These are phyloP conservation scores for Griposia aprilina DNA, from an alignment of 2,888 invertebrate genomes.

Conservation along the genomic window DNA sequence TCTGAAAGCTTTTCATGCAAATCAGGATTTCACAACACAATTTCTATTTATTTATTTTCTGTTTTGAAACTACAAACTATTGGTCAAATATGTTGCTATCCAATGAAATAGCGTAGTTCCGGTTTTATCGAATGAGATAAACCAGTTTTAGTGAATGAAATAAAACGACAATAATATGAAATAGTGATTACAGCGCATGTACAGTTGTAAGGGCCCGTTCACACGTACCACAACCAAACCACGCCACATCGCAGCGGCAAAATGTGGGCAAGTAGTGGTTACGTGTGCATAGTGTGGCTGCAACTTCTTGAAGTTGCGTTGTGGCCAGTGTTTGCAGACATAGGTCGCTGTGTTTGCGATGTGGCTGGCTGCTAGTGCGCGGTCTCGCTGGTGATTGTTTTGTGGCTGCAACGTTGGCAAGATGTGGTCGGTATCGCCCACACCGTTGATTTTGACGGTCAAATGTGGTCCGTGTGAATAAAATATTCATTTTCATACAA, in stretches of 20 bases:
- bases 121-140: conserved; percentile 32
- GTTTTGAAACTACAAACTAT: conserved; percentile 51
- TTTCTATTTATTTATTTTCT: conserved; percentile 27
- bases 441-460: not conserved
- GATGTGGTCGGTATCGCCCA: not conserved
- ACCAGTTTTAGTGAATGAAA: conserved; percentile 32
- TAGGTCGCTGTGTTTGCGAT: not conserved
- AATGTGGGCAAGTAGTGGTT: not conserved
- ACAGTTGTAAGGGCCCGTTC: conserved; percentile 50
- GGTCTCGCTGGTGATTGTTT: not conserved
- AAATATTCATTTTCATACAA: not conserved
- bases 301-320: not conserved
- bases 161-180: conserved; percentile 30
- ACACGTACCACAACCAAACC: not conserved
- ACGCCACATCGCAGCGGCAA: not conserved
- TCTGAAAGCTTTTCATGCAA: conserved; percentile 60
- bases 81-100: conserved; percentile 61
- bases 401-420: not conserved
- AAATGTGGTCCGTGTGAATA: not conserved
- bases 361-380: not conserved
- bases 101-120: conserved; percentile 63
- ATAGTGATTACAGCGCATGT: conserved; percentile 45
- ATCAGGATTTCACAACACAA: conserved; percentile 19
- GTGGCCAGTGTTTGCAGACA: not conserved
- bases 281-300: not conserved